phyloP scores from a whole-genome alignment of 2,888 invertebrate genomes.

The Teleogryllus oceanicus region DNA sequence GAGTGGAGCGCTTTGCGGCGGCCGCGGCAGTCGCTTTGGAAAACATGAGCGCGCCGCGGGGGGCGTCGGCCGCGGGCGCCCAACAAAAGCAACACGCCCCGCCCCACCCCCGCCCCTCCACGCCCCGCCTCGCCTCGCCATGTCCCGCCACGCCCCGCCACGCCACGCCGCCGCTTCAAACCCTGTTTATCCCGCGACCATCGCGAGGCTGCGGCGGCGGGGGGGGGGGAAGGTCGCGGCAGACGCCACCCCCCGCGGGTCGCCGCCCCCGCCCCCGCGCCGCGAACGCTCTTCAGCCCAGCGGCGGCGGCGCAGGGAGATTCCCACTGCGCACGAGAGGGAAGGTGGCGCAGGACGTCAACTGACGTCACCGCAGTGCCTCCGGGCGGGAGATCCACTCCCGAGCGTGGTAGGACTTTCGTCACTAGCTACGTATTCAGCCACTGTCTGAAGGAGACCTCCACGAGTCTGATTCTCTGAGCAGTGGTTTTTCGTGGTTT shows the following conservation, averaged over 20 bases:
- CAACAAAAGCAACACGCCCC: neutral
- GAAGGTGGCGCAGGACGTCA: too few relatives aligned
- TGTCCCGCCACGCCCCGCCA: neutral
- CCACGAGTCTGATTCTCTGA: too few relatives aligned
- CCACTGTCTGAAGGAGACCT: too few relatives aligned
- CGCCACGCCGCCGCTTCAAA: neutral
- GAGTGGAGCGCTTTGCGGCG: neutral
- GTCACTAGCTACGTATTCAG: too few relatives aligned
- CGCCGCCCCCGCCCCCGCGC: neutral
- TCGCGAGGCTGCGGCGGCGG: neutral
- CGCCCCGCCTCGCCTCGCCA: neutral
- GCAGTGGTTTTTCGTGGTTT: too few relatives aligned
- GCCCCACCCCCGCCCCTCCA: neutral
- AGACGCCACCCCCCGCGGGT: neutral
- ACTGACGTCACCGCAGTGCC: too few relatives aligned
- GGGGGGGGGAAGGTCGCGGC: neutral
- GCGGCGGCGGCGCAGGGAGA: too few relatives aligned
- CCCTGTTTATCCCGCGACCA: slow-evolving; percentile 2
- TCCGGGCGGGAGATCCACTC: too few relatives aligned
- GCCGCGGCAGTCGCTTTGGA: neutral
- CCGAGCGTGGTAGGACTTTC: too few relatives aligned
- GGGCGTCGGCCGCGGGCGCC: neutral
- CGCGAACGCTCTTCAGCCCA: too few relatives aligned
- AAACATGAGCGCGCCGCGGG: slow-evolving; percentile 6
- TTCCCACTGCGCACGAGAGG: too few relatives aligned